These are phyloP conservation scores for Carduelis carduelis DNA, from an alignment of 2,797 vertebrate species.

Conservation along the genomic window DNA sequence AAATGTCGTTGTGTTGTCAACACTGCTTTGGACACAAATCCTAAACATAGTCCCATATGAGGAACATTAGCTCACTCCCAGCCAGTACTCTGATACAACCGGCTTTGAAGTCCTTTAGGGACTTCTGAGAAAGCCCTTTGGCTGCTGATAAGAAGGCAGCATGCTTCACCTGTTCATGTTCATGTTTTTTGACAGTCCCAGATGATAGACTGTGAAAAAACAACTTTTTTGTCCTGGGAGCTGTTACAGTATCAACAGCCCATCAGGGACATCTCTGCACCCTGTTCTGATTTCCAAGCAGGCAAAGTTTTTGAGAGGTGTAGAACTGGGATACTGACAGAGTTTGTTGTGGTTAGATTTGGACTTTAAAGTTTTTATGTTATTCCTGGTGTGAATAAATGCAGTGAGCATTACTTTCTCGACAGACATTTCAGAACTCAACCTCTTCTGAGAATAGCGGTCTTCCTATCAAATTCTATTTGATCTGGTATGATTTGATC, in stretches of 20 bases:
- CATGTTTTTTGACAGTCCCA: background rate
- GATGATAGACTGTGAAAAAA: background rate
- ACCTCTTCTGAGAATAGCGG: background rate
- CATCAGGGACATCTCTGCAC: background rate
- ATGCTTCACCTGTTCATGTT: background rate
- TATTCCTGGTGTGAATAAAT: background rate
- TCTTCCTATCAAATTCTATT: background rate
- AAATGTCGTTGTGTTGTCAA: background rate
- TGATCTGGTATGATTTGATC: background rate
- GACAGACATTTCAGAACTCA: background rate
- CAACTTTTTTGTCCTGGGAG: background rate
- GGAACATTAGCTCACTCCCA: background rate
- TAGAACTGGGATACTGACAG: background rate
- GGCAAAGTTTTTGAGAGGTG: background rate
- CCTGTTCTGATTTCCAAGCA: background rate
- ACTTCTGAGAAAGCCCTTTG: background rate
- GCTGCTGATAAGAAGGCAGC: background rate
- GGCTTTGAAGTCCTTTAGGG: background rate
- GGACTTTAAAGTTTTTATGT: background rate
- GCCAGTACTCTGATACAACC: background rate
- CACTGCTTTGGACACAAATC: background rate
- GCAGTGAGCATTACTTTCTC: background rate
- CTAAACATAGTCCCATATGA: background rate
- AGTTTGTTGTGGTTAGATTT: background rate
- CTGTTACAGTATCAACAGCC: fast-evolving